Conservation (phyloP, 2,888 invertebrate species). For the Aleiodes testaceus region DNA sequence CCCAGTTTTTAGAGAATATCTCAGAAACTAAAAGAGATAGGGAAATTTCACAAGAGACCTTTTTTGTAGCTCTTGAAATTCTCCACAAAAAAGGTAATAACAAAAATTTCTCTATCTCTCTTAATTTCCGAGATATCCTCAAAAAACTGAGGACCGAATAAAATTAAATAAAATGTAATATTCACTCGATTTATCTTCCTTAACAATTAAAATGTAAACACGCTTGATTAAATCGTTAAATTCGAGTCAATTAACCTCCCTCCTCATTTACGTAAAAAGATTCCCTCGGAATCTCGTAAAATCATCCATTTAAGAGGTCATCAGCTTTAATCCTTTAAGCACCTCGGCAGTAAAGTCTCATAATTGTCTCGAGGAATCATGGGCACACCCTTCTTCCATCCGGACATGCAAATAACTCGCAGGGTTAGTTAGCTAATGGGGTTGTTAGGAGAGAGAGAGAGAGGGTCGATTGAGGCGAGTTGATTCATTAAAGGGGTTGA, state of each 20-base stretch:
- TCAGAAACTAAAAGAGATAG: background rate
- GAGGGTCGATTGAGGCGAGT: slow-evolving; percentile 53
- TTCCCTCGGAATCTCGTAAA: slow-evolving; percentile 3
- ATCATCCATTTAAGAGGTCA: slow-evolving; percentile 59
- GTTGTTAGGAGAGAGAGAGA: slow-evolving; percentile 54
- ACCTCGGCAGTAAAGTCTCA: slow-evolving; percentile 69
- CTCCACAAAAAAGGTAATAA: too few species aligned
- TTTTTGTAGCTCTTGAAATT: too few species aligned
- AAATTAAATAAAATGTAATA: too few species aligned
- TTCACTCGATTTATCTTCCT: too few species aligned
- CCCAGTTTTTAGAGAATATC: background rate
- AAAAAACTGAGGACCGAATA: too few species aligned
- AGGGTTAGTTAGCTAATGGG: slow-evolving; percentile 72
- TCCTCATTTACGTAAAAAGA: slow-evolving; percentile 17
- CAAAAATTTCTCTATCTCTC: too few species aligned
- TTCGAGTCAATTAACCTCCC: slow-evolving; percentile 1
- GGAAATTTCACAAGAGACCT: too few species aligned
- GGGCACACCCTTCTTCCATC: slow-evolving; percentile 60
- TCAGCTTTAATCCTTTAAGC: slow-evolving; percentile 71
- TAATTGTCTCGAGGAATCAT: slow-evolving; percentile 71
- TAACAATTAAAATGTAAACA: too few species aligned
- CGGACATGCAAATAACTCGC: slow-evolving; percentile 72
- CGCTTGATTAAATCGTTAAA: background rate
- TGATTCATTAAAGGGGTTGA: slow-evolving; percentile 72
- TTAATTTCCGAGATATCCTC: too few species aligned